Conservation (phyloP, 2,113 vertebrate genomes). For the Trinectes maculatus region DNA sequence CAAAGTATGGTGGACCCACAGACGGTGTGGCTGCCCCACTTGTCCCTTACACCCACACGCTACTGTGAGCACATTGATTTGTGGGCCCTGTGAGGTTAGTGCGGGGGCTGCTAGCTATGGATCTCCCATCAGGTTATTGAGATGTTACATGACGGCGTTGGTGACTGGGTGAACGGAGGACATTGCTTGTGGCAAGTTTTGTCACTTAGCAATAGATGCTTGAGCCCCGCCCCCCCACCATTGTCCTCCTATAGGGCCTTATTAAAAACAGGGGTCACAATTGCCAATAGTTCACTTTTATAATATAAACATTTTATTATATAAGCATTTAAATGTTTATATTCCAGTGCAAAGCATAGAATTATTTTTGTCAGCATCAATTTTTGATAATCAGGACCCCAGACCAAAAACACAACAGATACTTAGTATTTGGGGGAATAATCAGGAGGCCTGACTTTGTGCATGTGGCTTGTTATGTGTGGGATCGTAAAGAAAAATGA, state of each 20-base stretch:
- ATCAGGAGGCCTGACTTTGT: background rate
- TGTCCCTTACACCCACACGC: conserved; percentile 39
- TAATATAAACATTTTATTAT: no score
- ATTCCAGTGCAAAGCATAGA: conserved; percentile 2
- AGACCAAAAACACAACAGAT: background rate
- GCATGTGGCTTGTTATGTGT: background rate
- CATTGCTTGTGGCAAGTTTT: conserved; percentile 49
- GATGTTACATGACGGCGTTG: conserved; percentile 60
- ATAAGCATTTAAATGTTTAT: conserved; percentile 28
- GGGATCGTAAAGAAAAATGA: background rate
- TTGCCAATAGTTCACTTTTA: conserved; percentile 6
- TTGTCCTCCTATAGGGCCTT: conserved; percentile 25
- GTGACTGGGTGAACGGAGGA: conserved; percentile 56
- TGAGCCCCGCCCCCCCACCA: conserved; percentile 14
- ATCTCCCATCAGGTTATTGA: conserved; percentile 76
- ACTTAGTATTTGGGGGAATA: background rate
- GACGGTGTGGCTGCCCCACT: conserved; percentile 24
- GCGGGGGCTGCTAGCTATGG: conserved; percentile 54
- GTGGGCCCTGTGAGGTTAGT: conserved; percentile 56
- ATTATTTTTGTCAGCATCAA: background rate
- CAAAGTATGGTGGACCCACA: conserved; percentile 29
- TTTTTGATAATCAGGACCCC: background rate
- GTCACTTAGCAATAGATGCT: conserved; percentile 45
- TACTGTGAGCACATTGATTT: conserved; percentile 69
- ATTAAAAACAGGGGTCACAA: conserved; percentile 32